phyloP scores from a whole-genome alignment of 1,140 invertebrate species.

The Cyclina sinensis region DNA sequence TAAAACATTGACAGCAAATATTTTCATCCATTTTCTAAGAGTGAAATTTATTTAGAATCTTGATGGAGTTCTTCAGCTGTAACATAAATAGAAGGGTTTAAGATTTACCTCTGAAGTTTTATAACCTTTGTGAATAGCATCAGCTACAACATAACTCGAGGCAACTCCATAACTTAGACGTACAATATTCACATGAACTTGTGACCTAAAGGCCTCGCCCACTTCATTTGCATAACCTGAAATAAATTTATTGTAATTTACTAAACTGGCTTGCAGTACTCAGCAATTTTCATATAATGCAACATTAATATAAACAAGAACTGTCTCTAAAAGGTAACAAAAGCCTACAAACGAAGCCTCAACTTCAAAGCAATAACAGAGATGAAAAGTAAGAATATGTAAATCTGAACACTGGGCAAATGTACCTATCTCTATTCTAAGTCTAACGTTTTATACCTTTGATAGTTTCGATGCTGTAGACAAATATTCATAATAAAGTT shows the following conservation, averaged over 20 bases:
- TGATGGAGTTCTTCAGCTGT: too few species aligned
- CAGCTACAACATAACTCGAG: constrained; percentile 94
- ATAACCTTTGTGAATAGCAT: constrained; percentile 93
- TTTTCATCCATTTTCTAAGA: too few species aligned
- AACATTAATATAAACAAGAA: background rate
- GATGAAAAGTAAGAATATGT: background rate
- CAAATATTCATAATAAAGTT: too few species aligned
- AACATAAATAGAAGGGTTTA: too few species aligned
- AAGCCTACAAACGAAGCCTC: background rate
- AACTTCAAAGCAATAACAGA: too few species aligned
- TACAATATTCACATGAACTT: constrained; percentile 92
- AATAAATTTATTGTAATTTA: constrained; percentile 74
- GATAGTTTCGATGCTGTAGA: too few species aligned
- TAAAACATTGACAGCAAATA: too few species aligned
- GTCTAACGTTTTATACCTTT: too few species aligned
- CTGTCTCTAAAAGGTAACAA: background rate
- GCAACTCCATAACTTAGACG: constrained; percentile 93
- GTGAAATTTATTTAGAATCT: too few species aligned
- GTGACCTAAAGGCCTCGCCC: constrained; percentile 95
- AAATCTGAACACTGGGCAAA: too few species aligned
- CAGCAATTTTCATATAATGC: background rate
- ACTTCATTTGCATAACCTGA: constrained; percentile 98
- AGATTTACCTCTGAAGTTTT: constrained; percentile 90
- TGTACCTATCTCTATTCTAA: too few species aligned
- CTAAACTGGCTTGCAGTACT: background rate